Evolutionary conservation across 2,888 invertebrate species (phyloP).

Genomic region (Lycia hirtaria): DNA sequence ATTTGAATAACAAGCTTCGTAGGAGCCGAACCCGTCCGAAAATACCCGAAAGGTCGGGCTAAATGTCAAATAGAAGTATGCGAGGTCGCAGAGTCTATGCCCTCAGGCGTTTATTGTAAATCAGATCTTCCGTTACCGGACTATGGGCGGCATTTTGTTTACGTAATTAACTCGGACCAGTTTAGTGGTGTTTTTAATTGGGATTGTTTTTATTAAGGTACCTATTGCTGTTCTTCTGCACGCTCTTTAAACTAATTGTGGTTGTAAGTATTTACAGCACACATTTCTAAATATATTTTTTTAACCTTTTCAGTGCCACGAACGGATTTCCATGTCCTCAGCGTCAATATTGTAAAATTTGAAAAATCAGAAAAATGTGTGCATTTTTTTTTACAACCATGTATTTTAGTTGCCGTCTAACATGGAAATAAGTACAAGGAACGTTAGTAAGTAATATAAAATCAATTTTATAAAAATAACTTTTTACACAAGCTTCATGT

Average conservation of each 20-base stretch:
- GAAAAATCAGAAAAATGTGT: too few relatives aligned
- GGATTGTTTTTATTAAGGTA: background rate
- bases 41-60: constrained; percentile 75
- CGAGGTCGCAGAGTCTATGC: constrained; percentile 64
- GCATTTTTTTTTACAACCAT: too few relatives aligned
- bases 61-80: constrained; percentile 73
- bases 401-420: too few relatives aligned
- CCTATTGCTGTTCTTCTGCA: background rate
- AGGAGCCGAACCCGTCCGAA: constrained; percentile 70
- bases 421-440: too few relatives aligned
- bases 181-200: constrained; percentile 21
- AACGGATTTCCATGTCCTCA: too few relatives aligned
- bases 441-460: too few relatives aligned
- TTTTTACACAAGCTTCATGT: background rate
- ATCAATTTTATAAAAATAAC: too few relatives aligned
- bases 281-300: too few relatives aligned
- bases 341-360: too few relatives aligned
- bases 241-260: background rate
- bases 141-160: constrained; percentile 25
- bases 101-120: constrained; percentile 53
- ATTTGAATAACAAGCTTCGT: constrained; percentile 64
- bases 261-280: too few relatives aligned
- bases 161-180: constrained; percentile 22
- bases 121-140: constrained; percentile 34
- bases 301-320: too few relatives aligned